Evolutionary conservation across 2,888 invertebrate genomes (phyloP).

Genomic region (Cataglyphis livida): DNA sequence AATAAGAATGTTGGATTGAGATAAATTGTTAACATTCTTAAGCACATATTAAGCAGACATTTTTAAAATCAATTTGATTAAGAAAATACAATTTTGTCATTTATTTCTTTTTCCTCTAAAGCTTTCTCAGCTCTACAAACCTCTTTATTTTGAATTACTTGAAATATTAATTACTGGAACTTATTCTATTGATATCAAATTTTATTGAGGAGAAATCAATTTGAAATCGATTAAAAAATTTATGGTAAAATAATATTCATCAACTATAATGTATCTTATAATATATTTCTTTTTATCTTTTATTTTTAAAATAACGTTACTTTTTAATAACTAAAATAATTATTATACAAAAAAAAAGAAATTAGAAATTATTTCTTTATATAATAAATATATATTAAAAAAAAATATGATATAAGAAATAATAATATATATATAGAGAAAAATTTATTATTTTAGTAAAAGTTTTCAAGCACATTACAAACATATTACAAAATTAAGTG

Average conservation of each 20-base stretch:
- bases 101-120: background rate
- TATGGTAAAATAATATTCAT: background rate
- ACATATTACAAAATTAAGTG: conserved; percentile 36
- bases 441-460: background rate
- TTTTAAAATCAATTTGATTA: background rate
- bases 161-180: background rate
- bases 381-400: background rate
- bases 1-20: background rate
- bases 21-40: background rate
- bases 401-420: background rate
- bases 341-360: background rate
- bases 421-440: background rate
- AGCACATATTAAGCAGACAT: background rate
- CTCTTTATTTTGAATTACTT: background rate
- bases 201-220: background rate
- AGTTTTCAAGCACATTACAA: background rate
- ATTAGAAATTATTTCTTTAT: background rate
- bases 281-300: background rate
- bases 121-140: background rate
- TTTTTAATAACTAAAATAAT: background rate
- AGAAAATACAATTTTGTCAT: background rate
- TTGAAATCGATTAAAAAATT: background rate
- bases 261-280: background rate
- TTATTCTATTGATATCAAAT: background rate
- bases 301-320: background rate